Percentiles rank a stretch among this genome's conserved stretches.
Conservation (phyloP, 2,888 invertebrate species). For the Cremastobaeus sp. region DNA sequence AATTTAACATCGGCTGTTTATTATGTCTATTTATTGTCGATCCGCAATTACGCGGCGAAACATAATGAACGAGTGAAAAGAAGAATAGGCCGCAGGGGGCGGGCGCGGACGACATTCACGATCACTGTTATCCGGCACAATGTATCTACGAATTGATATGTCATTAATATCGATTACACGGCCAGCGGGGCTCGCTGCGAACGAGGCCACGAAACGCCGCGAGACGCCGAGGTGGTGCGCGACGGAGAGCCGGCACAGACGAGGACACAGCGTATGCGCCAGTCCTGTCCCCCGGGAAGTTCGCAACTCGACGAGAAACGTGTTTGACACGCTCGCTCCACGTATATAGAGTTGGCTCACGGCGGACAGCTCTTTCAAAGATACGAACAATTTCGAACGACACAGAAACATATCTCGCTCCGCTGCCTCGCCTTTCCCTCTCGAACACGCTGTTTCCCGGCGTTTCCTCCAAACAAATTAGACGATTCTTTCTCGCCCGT, state of each 20-base stretch:
- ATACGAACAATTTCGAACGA: conserved; percentile 58
- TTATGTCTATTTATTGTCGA: conserved; percentile 39
- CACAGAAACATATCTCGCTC: conserved; percentile 51
- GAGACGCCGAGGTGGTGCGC: conserved; percentile 18
- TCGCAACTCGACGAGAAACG: conserved; percentile 60
- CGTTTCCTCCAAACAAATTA: too few relatives aligned
- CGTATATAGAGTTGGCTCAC: conserved; percentile 56
- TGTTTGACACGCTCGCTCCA: conserved; percentile 59
- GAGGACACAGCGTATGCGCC: conserved; percentile 38
- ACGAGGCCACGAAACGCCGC: conserved; percentile 59
- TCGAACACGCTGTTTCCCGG: too few relatives aligned
- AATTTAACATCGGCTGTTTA: conserved; percentile 24
- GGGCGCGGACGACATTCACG: conserved; percentile 56
- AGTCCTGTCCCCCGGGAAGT: conserved; percentile 60
- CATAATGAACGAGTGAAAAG: conserved; percentile 40
- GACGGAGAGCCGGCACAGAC: conserved; percentile 31
- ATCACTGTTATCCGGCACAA: conserved; percentile 70
- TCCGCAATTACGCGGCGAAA: conserved; percentile 41
- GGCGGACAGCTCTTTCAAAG: conserved; percentile 59
- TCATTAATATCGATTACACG: conserved; percentile 73
- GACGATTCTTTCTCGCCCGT: conserved; percentile 16
- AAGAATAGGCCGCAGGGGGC: conserved; percentile 9
- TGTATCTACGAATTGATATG: conserved; percentile 73
- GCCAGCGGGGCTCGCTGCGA: conserved; percentile 62
- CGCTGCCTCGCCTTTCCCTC: conserved; percentile 21